Evolutionary conservation across 1,140 invertebrate genomes (phyloP).

Genomic region (Drosophila nebulosa): DNA sequence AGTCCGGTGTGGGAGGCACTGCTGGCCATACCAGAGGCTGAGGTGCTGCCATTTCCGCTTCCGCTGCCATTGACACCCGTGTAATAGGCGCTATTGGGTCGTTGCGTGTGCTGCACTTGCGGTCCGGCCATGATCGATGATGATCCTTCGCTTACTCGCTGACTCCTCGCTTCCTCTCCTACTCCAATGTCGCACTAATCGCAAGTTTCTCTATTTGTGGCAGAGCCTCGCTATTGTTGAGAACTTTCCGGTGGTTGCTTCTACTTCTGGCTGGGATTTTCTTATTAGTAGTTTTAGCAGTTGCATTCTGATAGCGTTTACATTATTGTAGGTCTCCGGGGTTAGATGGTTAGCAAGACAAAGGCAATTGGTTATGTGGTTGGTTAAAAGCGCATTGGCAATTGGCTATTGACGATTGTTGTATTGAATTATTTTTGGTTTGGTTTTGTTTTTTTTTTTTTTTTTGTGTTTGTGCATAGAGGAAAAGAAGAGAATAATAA

Average conservation of each 20-base stretch:
- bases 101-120: conserved; percentile 72
- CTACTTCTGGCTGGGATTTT: not conserved
- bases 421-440: too few species aligned
- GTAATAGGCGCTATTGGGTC: conserved; percentile 74
- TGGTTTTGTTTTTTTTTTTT: not conserved
- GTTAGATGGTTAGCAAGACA: not conserved
- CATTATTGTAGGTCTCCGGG: not conserved
- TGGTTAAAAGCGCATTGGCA: not conserved
- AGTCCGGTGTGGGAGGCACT: conserved; percentile 71
- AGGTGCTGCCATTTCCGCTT: conserved; percentile 19
- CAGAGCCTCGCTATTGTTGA: not conserved
- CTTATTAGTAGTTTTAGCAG: not conserved
- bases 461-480: not conserved
- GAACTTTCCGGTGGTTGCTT: not conserved
- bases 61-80: conserved; percentile 68
- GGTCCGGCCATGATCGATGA: conserved; percentile 64
- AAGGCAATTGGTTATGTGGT: not conserved
- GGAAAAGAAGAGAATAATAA: not conserved
- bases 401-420: not conserved
- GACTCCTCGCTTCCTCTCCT: not conserved
- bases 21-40: conserved; percentile 43
- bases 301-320: not conserved
- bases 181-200: not conserved
- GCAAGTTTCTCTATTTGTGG: not conserved
- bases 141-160: not conserved